A percentile compares a stretch with the other conserved stretches of the same genome.
phyloP scores from a whole-genome alignment of 2,113 vertebrate species.

The Terrapene triunguis region DNA sequence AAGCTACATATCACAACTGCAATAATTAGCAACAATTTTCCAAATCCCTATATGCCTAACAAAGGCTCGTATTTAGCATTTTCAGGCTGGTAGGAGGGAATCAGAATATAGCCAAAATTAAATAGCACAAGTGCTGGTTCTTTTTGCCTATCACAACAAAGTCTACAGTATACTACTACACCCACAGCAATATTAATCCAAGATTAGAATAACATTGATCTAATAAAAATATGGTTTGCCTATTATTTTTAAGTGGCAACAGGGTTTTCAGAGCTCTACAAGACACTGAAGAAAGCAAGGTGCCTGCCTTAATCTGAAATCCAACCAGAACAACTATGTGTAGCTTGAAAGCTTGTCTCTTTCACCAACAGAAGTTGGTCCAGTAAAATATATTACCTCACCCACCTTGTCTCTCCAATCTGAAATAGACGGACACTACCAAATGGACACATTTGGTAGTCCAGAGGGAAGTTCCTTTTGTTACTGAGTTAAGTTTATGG shows the following conservation, averaged over 20 bases:
- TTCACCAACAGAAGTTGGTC: background rate
- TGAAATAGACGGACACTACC: background rate
- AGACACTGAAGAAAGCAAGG: background rate
- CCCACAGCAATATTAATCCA: background rate
- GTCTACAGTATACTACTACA: background rate
- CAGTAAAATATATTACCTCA: background rate
- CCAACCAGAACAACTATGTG: background rate
- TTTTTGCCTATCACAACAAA: conserved; percentile 40
- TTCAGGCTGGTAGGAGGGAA: conserved; percentile 61
- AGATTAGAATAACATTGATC: background rate
- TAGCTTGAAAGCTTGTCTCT: background rate
- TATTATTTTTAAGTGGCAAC: background rate
- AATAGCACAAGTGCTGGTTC: background rate
- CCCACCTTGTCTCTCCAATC: background rate
- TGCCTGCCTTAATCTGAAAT: background rate
- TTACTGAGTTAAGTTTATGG: background rate
- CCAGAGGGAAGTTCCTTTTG: background rate
- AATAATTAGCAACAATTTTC: conserved; percentile 66
- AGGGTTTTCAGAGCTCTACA: background rate
- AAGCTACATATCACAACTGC: conserved; percentile 57
- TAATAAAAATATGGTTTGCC: background rate
- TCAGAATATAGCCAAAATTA: conserved; percentile 41
- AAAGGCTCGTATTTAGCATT: conserved; percentile 63
- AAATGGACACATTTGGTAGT: too few relatives aligned
- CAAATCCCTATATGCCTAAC: conserved; percentile 64